phyloP scores from a whole-genome alignment of 2,797 vertebrate species.

The Squalus acanthias region DNA sequence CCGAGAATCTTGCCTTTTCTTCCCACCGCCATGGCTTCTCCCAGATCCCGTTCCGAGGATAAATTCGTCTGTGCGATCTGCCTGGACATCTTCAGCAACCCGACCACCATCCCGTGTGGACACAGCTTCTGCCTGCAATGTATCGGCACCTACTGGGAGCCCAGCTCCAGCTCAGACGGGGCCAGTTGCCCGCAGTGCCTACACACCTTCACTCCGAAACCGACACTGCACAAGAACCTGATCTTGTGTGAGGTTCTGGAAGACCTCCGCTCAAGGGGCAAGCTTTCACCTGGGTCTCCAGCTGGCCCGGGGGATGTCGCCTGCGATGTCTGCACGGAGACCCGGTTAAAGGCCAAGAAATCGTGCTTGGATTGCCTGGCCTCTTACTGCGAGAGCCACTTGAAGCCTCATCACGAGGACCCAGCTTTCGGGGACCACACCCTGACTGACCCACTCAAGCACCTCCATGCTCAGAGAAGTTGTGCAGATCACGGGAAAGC shows the following conservation, averaged over 20 bases:
- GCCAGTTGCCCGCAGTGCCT: slow-evolving; percentile 66
- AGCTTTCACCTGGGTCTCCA: slow-evolving; percentile 58
- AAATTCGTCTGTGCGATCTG: slow-evolving; percentile 64
- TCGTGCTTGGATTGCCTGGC: slow-evolving; percentile 39
- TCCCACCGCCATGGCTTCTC: not conserved
- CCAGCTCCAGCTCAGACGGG: slow-evolving; percentile 41
- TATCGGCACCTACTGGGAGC: slow-evolving; percentile 62
- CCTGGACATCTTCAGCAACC: slow-evolving; percentile 61
- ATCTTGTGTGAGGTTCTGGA: slow-evolving; percentile 52
- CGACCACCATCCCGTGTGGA: slow-evolving; percentile 65
- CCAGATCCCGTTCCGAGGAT: slow-evolving; percentile 47
- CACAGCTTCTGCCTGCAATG: slow-evolving; percentile 68
- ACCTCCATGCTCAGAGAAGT: slow-evolving; percentile 39
- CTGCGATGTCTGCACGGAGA: slow-evolving; percentile 23
- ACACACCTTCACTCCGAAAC: slow-evolving; percentile 60
- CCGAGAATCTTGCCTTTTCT: not conserved
- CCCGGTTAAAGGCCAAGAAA: slow-evolving; percentile 47
- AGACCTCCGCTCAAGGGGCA: slow-evolving; percentile 60
- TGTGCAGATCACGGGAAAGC: slow-evolving; percentile 57
- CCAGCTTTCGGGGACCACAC: slow-evolving; percentile 49
- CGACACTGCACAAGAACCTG: slow-evolving; percentile 40
- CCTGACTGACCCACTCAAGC: slow-evolving; percentile 53
- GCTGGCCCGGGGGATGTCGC: not conserved
- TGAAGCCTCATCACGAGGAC: slow-evolving; percentile 5
- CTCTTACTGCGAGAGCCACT: not conserved